These are phyloP conservation scores for Calliopsis andreniformis DNA, from an alignment of 1,140 invertebrate genomes.

Conservation along the genomic window DNA sequence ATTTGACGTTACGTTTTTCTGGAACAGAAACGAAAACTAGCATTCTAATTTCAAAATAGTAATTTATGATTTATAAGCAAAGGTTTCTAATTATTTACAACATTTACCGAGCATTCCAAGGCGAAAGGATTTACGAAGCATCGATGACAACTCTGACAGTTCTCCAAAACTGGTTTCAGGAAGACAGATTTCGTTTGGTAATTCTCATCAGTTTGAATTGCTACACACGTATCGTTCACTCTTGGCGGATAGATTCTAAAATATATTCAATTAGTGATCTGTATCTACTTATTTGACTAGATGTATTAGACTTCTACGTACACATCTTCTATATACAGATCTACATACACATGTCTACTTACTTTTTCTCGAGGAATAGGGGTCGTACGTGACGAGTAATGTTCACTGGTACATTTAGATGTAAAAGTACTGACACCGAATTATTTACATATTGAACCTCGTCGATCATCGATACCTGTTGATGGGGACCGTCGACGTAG, in stretches of 20 bases:
- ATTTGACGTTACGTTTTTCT: constrained; percentile 45
- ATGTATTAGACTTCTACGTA: too few species aligned
- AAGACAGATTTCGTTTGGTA: constrained; percentile 77
- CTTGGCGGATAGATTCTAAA: constrained; percentile 72
- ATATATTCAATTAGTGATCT: neutral
- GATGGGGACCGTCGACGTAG: constrained; percentile 84
- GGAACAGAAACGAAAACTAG: neutral
- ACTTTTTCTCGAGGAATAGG: constrained; percentile 77
- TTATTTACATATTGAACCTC: constrained; percentile 80
- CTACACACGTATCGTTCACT: constrained; percentile 81
- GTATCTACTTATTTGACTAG: too few species aligned
- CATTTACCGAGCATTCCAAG: constrained; percentile 76
- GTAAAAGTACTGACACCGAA: constrained; percentile 83
- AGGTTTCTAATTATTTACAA: too few species aligned
- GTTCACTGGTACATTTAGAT: constrained; percentile 82
- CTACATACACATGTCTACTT: too few species aligned
- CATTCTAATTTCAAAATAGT: neutral
- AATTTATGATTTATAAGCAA: too few species aligned
- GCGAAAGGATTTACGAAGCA: constrained; percentile 80
- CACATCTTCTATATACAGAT: too few species aligned
- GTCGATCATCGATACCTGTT: constrained; percentile 84
- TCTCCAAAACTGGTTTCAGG: constrained; percentile 77
- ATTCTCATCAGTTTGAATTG: constrained; percentile 77
- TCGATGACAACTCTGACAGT: constrained; percentile 80
- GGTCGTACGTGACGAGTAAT: constrained; percentile 85